Conservation (phyloP, 2,797 vertebrate species). For the Adelosebastes latens region DNA sequence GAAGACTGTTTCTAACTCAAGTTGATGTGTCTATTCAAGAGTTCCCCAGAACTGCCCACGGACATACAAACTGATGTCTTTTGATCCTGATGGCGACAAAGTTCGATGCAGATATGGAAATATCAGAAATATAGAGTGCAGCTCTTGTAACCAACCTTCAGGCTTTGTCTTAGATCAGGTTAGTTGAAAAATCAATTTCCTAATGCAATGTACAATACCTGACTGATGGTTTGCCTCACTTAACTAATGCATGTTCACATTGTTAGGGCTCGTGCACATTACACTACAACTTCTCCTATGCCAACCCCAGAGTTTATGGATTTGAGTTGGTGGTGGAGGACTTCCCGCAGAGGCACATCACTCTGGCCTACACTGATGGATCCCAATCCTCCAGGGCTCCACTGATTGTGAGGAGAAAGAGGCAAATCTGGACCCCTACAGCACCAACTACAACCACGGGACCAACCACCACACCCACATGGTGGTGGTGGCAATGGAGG, state of each 20-base stretch:
- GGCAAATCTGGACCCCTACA: not conserved
- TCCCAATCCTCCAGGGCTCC: constrained; percentile 5
- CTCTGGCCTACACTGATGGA: constrained; percentile 57
- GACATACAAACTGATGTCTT: constrained; percentile 49
- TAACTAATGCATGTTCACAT: not conserved
- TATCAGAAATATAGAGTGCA: not conserved
- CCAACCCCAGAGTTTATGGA: not conserved
- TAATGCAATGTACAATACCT: not conserved
- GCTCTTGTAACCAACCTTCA: constrained; percentile 8
- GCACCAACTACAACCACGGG: not conserved
- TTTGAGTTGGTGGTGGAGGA: constrained; percentile 76
- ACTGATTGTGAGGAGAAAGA: not conserved
- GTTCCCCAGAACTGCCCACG: constrained; percentile 73
- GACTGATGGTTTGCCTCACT: not conserved
- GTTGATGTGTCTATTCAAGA: constrained; percentile 28
- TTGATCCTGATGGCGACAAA: constrained; percentile 69
- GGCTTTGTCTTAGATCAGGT: constrained; percentile 67
- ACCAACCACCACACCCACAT: not conserved
- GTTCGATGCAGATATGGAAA: constrained; percentile 68
- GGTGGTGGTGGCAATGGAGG: too few species aligned
- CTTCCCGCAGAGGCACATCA: constrained; percentile 46
- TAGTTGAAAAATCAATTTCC: not conserved
- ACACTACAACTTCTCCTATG: not conserved
- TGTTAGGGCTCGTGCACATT: constrained; percentile 60
- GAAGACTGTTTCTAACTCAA: not conserved